Conservation (phyloP, 2,113 vertebrate species). For the Rhinolophus sinicus region DNA sequence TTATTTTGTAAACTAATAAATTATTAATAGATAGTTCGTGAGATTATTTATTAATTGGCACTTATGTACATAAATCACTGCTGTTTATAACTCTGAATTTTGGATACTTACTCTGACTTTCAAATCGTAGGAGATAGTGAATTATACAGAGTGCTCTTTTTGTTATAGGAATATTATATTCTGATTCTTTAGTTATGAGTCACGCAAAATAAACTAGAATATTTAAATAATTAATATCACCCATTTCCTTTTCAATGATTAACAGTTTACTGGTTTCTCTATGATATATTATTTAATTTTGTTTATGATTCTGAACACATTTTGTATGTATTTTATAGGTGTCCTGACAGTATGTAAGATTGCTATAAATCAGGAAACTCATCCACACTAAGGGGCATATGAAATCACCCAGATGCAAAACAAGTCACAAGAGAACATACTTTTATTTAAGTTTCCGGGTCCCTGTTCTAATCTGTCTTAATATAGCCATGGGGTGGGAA, state of each 20-base stretch:
- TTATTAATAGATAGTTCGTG: background rate
- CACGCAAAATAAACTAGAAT: background rate
- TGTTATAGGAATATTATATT: background rate
- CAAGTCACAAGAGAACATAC: background rate
- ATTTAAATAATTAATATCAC: background rate
- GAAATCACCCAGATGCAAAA: slow-evolving; percentile 12
- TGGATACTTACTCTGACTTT: background rate
- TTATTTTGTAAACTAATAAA: background rate
- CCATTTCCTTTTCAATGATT: background rate
- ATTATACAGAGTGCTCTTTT: background rate
- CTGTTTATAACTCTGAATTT: background rate
- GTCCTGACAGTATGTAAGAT: background rate
- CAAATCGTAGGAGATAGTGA: background rate
- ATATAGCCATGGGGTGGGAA: slow-evolving; percentile 43
- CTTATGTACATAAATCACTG: background rate
- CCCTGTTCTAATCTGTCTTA: slow-evolving; percentile 35
- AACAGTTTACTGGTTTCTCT: background rate
- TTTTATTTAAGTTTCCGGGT: background rate
- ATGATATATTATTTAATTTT: slow-evolving; percentile 33
- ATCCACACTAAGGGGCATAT: background rate
- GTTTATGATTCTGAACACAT: background rate
- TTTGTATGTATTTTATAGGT: slow-evolving; percentile 48
- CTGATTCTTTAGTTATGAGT: background rate
- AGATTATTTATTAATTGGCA: background rate
- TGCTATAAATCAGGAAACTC: background rate